Percentiles rank a stretch among this genome's conserved stretches.
Evolutionary conservation across 2,888 invertebrate species (phyloP).

Genomic region (Glomeris marginata): DNA sequence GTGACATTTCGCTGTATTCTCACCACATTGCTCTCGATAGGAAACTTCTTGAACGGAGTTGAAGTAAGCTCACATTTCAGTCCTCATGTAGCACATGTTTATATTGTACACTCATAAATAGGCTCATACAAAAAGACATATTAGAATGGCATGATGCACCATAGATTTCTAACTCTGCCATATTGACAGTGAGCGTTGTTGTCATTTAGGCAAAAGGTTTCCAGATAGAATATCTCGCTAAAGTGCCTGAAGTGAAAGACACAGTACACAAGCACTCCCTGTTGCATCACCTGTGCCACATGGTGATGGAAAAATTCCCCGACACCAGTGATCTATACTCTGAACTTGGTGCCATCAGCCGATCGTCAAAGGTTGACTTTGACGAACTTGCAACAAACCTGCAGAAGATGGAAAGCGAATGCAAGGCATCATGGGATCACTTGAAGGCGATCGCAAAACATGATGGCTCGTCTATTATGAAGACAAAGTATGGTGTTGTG

Average conservation of each 20-base stretch:
- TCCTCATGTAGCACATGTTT: no score
- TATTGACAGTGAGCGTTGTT: no score
- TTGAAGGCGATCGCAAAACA: constrained; percentile 89
- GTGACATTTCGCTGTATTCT: constrained; percentile 91
- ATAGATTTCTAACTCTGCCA: no score
- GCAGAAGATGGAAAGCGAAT: constrained; percentile 78
- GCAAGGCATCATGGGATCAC: constrained; percentile 95
- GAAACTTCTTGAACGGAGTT: constrained; percentile 88
- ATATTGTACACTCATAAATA: no score
- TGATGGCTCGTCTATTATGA: constrained; percentile 66
- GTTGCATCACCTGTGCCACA: constrained; percentile 90
- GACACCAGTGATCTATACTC: constrained; percentile 95
- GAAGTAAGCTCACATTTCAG: no score
- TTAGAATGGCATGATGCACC: no score
- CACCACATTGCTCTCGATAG: constrained; percentile 82
- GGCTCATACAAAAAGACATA: no score
- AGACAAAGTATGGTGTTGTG: constrained; percentile 27
- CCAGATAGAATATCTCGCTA: constrained; percentile 90
- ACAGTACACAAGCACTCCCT: constrained; percentile 98
- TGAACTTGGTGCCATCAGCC: constrained; percentile 40
- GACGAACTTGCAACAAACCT: constrained; percentile 77
- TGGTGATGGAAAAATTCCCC: constrained; percentile 91
- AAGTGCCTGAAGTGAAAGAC: constrained; percentile 97
- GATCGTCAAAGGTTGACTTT: constrained; percentile 67
- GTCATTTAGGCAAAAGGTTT: constrained; percentile 73